Evolutionary conservation across 1,140 invertebrate genomes (phyloP).

Genomic region (Drosophila malerkotliana): DNA sequence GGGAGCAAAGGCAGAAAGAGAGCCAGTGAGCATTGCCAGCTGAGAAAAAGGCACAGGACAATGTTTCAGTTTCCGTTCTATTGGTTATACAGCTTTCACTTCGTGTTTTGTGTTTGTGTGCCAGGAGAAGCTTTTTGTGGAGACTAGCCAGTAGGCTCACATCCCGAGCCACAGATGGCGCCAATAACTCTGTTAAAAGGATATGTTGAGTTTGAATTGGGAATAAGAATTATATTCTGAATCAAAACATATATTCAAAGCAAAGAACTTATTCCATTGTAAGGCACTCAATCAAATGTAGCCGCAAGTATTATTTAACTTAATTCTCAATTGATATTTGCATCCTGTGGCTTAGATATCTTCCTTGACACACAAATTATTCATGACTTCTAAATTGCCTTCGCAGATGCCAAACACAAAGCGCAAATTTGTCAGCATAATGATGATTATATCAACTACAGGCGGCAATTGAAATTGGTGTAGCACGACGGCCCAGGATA

Average conservation of each 20-base stretch:
- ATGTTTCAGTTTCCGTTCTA: not conserved
- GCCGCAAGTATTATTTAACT: not conserved
- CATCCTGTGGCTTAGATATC: not conserved
- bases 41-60: slow-evolving; percentile 10
- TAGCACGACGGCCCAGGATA: slow-evolving; percentile 10
- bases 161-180: slow-evolving; percentile 39
- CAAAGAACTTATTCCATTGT: not conserved
- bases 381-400: slow-evolving; percentile 33
- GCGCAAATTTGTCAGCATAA: slow-evolving; percentile 58
- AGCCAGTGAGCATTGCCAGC: slow-evolving; percentile 11
- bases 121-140: slow-evolving; percentile 35
- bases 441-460: slow-evolving; percentile 40
- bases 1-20: slow-evolving; percentile 6
- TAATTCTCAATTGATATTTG: not conserved
- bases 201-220: not conserved
- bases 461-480: slow-evolving; percentile 44
- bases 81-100: slow-evolving; percentile 18
- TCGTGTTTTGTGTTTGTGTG: not conserved
- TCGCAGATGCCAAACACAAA: slow-evolving; percentile 12
- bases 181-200: not conserved
- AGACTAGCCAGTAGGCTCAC: slow-evolving; percentile 22
- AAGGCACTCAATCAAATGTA: not conserved
- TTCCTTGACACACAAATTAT: slow-evolving; percentile 2
- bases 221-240: no score
- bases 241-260: not conserved